Base-by-base conservation (phyloP, 2,113 vertebrate genomes). In the Rhinoptilus africanus region DNA sequence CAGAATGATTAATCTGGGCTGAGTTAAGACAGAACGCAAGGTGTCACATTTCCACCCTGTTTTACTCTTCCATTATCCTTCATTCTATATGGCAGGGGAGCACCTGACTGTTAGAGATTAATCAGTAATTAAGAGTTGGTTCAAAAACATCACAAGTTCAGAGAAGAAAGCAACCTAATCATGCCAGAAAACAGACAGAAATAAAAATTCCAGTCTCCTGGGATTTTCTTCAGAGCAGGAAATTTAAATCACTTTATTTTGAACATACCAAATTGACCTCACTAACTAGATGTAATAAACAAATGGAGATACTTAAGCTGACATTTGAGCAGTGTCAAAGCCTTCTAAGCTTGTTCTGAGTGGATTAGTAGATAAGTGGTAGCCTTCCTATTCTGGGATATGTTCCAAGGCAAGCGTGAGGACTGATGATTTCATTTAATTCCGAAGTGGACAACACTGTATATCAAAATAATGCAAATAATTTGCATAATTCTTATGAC, bases 371-470 rank as follows among this genome's bases (percentile, higher is more conserved):
- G 96, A 85, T 95, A 95, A 97, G 86, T 89, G 81, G 84, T 95
- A 91, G 87, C 77, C 54, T 95, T 97, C 92, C 96, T 96, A 91
- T 95, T 97, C 97, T 97, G 96, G 96, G 96, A 97, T 66, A 50
- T 54, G 66, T 93, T 97, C 94, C 96, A 97, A 97, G 89, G 74
- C 86, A 88, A 97, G 66, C 77, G 34, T 87, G 81, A 93, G 74
- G 74, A 85, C 48, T 64, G 77, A 72, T 53, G 30, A 92, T 82
- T 93, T 91, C 45, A 92, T 87, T 96, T 95, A 93, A 95, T 74
- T 92, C 83, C 76, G 24, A 85, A 91, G 32, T 27, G 85, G 57
- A 93, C 73, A 89, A 53, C 26, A 37, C 22, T 62, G 34, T 75
- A n/a, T 23, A 79, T 37, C 91, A 76, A 64, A 85, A 90, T 53